Conservation (phyloP, 92 coral and sea anemone genomes). For the Parazoanthus swiftii region DNA sequence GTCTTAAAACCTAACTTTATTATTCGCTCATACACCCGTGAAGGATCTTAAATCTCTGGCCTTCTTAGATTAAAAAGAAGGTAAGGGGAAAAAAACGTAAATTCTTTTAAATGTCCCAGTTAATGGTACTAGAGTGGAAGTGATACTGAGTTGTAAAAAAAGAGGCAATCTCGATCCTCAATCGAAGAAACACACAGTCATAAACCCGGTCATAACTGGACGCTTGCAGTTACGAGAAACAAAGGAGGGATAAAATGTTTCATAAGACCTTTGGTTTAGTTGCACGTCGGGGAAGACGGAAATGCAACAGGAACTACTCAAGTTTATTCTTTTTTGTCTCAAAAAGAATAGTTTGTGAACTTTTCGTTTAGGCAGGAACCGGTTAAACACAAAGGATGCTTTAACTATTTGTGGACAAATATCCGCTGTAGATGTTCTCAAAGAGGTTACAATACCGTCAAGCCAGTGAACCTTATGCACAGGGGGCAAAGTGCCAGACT, state of each 20-base stretch:
- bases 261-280: no score
- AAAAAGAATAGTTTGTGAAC: background rate
- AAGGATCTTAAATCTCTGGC: constrained; percentile 40
- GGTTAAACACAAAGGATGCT: background rate
- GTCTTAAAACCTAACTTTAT: constrained; percentile 14
- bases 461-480: background rate
- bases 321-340: background rate
- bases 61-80: constrained; percentile 41
- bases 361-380: background rate
- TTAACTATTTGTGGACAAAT: background rate
- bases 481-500: background rate
- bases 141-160: background rate
- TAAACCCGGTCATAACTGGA: background rate
- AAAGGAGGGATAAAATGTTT: background rate
- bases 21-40: constrained; percentile 22
- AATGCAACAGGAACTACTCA: background rate
- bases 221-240: background rate
- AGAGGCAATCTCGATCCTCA: background rate
- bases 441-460: background rate
- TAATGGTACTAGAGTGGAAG: background rate
- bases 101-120: background rate
- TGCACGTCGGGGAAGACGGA: no score
- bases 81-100: constrained; percentile 14
- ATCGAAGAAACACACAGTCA: background rate
- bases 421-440: background rate